These are phyloP conservation scores for Psittacara wagleri DNA, from an alignment of 2,113 vertebrate species.

Conservation along the genomic window DNA sequence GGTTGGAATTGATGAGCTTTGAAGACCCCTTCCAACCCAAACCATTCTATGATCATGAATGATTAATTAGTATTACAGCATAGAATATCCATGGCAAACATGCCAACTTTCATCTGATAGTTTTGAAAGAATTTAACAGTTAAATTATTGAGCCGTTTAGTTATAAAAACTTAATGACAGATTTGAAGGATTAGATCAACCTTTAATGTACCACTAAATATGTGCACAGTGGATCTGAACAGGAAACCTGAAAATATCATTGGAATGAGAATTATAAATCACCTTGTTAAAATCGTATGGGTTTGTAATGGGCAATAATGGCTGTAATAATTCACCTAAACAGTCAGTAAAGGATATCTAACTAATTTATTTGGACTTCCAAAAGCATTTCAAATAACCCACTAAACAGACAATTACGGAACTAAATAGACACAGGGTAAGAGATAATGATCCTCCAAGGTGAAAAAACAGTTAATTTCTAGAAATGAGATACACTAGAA, in stretches of 20 bases:
- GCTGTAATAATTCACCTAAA: not conserved
- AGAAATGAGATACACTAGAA: not conserved
- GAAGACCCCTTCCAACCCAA: not conserved
- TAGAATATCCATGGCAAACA: not conserved
- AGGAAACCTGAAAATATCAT: not conserved
- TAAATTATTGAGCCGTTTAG: not conserved
- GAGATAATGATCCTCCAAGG: not conserved
- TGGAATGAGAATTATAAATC: not conserved
- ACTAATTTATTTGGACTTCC: not conserved
- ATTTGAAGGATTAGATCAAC: not conserved
- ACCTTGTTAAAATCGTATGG: not conserved
- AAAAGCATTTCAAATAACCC: not conserved
- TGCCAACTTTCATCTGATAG: not conserved
- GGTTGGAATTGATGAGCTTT: not conserved
- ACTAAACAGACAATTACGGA: not conserved
- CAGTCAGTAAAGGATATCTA: not conserved
- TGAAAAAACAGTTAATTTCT: not conserved
- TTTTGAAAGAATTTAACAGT: not conserved
- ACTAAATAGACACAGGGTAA: not conserved
- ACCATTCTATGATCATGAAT: not conserved
- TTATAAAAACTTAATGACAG: not conserved
- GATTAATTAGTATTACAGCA: not conserved
- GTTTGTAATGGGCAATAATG: not conserved
- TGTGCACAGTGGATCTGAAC: not conserved
- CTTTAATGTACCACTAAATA: not conserved